Evolutionary conservation across 2,888 invertebrate species (phyloP), one percentile per base, ranked within the genome.

Genomic region (Hipparchia sbordonii): DNA sequence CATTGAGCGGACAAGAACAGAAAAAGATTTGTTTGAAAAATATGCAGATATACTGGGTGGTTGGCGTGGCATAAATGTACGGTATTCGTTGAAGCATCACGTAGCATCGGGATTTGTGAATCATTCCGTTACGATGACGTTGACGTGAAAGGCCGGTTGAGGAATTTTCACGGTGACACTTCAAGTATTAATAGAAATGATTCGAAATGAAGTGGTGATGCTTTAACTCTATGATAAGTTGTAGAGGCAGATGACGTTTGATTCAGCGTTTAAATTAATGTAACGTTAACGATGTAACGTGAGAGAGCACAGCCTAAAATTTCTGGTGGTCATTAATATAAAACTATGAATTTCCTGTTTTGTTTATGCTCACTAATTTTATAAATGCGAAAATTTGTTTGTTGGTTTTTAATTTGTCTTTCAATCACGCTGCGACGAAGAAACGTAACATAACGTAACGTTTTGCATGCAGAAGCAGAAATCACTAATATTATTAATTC

Each of bases 141-240:
- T 46, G 33, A 45, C 68, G 52, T 10, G 63, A 71, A 71, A 71
- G 63, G 71, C 54, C 61, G 48, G 66, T 71, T 71, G 45, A 65
- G 46, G 70, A 71, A 74, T 74, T 69, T 69, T 46, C 59, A 60
- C 46, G 67, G 73, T 78, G 77, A 78, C 77, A 75, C 71, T 72
- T 69, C 52, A 67, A 65, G 61, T 76, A 78, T 74, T 74, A 78
- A 77, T 79, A 79, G 75, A 74, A n/a, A 62, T 71, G 77, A 74
- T 70, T 75, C 65, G 69, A 59, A 52, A 74, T 62, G 66, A 73
- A 57, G 71, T 72, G 76, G 70, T 51, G 71, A 73, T 71, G 68
- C 68, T 75, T 74, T 48, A 63, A 72, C 52, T 65, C 48, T 66
- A 72, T 67, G 72, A 67, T 71, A 62, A 51, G 45, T 70, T 61